phyloP scores from a whole-genome alignment of 2,113 vertebrate genomes.

The Ictalurus punctatus region DNA sequence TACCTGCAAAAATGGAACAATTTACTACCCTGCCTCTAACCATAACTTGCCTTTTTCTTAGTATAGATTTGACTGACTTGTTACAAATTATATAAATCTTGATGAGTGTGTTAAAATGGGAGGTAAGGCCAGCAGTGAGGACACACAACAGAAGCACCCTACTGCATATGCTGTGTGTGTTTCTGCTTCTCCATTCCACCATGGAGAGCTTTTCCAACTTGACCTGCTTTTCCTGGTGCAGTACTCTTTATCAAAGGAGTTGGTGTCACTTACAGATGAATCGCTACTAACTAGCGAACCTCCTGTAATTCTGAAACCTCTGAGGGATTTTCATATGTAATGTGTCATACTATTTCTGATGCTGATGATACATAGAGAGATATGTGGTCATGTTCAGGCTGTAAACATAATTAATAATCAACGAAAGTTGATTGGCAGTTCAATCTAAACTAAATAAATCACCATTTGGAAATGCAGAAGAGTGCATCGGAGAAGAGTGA shows the following conservation, averaged over 20 bases:
- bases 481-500: conserved; percentile 63
- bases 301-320: background rate
- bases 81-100: conserved; percentile 95
- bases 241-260: background rate
- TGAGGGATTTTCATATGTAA: background rate
- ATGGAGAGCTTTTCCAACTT: background rate
- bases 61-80: conserved; percentile 90
- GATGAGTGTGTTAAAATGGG: conserved; percentile 90
- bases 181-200: conserved; percentile 1
- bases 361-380: background rate
- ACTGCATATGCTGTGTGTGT: background rate
- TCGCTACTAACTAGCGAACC: background rate
- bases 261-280: background rate
- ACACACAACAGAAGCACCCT: conserved; percentile 21
- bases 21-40: conserved; percentile 99
- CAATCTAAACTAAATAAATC: conserved; percentile 30
- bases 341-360: background rate
- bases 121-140: conserved; percentile 71
- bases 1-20: conserved; percentile 99
- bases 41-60: conserved; percentile 92
- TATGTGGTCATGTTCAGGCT: conserved; percentile 11
- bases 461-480: conserved; percentile 44
- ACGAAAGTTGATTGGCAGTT: conserved; percentile 9
- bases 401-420: conserved; percentile 13
- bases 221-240: background rate